phyloP scores from a whole-genome alignment of 2,888 invertebrate species.

The Eupithecia subumbrata region DNA sequence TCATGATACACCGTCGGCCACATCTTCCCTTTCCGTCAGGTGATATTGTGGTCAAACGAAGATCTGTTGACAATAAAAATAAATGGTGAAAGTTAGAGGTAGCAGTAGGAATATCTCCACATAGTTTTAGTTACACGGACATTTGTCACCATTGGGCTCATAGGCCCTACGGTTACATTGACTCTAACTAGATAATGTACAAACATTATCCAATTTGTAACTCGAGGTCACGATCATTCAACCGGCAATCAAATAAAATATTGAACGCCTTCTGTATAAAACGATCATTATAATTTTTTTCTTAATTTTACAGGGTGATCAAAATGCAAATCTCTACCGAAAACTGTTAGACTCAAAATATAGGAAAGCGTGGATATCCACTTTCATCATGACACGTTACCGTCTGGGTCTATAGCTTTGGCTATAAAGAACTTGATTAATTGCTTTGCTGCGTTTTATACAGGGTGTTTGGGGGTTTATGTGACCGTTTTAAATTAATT shows the following conservation, averaged over 20 bases:
- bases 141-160: constrained; percentile 20
- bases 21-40: neutral
- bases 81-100: neutral
- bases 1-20: neutral
- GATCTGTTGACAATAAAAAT: too few species aligned
- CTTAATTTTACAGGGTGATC: constrained; percentile 21
- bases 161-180: constrained; percentile 14
- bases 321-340: constrained; percentile 20
- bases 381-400: constrained; percentile 42
- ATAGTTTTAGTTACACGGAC: constrained; percentile 13
- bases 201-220: constrained; percentile 34
- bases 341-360: constrained; percentile 17
- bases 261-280: constrained; percentile 27
- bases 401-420: constrained; percentile 40
- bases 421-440: constrained; percentile 68
- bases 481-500: neutral
- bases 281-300: constrained; percentile 24
- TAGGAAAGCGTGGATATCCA: constrained; percentile 33
- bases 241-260: constrained; percentile 22
- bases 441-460: constrained; percentile 51
- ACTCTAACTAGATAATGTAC: constrained; percentile 30
- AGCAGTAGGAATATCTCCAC: neutral
- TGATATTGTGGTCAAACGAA: neutral
- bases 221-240: constrained; percentile 31
- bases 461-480: constrained; percentile 24